A percentile compares a stretch with the other conserved stretches of the same genome.
Evolutionary conservation across 1,140 invertebrate genomes (phyloP).

Genomic region (Lineus longissimus): DNA sequence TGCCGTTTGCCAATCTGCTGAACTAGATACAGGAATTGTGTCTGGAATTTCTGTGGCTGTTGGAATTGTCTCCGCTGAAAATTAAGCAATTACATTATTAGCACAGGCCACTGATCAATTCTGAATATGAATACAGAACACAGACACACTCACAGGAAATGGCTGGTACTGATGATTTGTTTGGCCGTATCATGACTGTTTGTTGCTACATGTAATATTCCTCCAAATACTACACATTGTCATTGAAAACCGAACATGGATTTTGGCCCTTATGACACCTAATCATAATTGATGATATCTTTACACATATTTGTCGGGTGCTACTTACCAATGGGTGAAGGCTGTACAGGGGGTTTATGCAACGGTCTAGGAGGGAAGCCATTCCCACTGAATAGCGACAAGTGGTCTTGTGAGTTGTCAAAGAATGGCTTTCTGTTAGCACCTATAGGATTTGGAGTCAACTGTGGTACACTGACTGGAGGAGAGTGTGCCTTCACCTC

Average conservation of each 20-base stretch:
- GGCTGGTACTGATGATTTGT: too few relatives aligned
- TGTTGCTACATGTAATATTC: too few relatives aligned
- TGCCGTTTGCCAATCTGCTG: conserved; percentile 52
- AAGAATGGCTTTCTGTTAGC: conserved; percentile 4
- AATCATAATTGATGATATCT: too few relatives aligned
- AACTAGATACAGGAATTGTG: conserved; percentile 44
- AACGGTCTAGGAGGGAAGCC: conserved; percentile 9
- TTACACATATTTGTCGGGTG: too few relatives aligned
- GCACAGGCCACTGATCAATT: neutral
- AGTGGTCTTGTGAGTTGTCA: neutral
- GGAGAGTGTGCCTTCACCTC: too few relatives aligned
- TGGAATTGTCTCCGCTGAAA: neutral
- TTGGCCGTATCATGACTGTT: too few relatives aligned
- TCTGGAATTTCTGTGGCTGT: conserved; percentile 43
- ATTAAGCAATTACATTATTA: neutral
- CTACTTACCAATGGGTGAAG: neutral
- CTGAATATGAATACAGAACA: too few relatives aligned
- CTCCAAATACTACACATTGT: too few relatives aligned
- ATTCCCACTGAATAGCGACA: conserved; percentile 13
- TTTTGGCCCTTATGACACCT: too few relatives aligned
- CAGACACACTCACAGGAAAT: too few relatives aligned
- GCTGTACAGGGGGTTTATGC: conserved; percentile 4
- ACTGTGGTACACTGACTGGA: too few relatives aligned
- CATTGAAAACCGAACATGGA: too few relatives aligned
- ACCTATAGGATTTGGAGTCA: neutral